Conservation (phyloP, 2,113 vertebrate species). For the Phaetusa simplex region DNA sequence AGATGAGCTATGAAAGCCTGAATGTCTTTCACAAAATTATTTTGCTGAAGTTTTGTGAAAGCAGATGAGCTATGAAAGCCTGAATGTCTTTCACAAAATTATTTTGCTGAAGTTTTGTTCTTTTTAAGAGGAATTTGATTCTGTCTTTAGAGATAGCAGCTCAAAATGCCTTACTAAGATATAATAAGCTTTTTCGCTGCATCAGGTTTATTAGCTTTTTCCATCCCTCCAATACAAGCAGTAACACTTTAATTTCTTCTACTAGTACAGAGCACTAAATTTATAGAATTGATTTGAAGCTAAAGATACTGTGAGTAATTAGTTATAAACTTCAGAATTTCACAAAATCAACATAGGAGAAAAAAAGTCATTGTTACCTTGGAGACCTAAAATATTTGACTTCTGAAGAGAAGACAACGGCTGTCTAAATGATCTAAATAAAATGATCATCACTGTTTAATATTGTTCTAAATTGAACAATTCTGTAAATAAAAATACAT, state of each 20-base stretch:
- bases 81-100: neutral
- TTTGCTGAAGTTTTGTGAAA: neutral
- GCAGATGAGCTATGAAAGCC: neutral
- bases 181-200: neutral
- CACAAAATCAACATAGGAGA: neutral
- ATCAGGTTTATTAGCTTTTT: neutral
- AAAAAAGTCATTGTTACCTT: neutral
- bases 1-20: neutral
- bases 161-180: neutral
- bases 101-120: neutral
- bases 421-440: neutral
- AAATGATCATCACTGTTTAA: neutral
- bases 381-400: neutral
- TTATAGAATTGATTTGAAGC: neutral
- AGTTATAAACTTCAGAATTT: neutral
- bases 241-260: neutral
- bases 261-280: neutral
- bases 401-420: neutral
- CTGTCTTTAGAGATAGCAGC: neutral
- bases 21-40: neutral
- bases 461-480: neutral
- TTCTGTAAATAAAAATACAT: neutral
- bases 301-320: neutral
- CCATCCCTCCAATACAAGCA: neutral
- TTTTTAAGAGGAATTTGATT: neutral